Evolutionary conservation across 2,888 invertebrate genomes (phyloP), one percentile per base, ranked within the genome.

Genomic region (Drosophila phalerata): DNA sequence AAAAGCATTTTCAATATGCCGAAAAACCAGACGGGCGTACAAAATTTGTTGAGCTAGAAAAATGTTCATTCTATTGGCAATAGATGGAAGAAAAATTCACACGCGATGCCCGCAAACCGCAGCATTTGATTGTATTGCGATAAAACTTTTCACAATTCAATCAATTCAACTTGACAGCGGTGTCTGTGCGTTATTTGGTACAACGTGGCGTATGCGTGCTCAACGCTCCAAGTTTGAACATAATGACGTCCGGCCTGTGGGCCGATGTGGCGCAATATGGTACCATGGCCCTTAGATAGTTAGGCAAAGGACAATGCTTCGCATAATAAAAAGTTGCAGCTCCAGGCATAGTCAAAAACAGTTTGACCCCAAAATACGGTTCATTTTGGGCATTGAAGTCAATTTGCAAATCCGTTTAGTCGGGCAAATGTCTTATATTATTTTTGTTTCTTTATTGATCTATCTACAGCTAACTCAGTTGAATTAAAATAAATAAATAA

Each of bases 131-230:
- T 85, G 82, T 78, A 66, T 74, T 74, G 77, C 85, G 62, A 80
- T 85, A 76, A 79, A 86, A 85, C 71, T 87, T 89, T 86, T 78
- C 79, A 78, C 89, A 79, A 89, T 81, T 85, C 85, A 81, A 85
- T 86, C 86, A 88, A 89, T 86, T 81, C 62, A 68, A 70, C 69
- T 80, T 72, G 53, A 32, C 42, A 40, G 43, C 56, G 45, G 15
- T 10, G 34, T 38, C 38, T 37, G 51, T 68, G 71, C 61, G 30
- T 51, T 52, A 22, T 22, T 53, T 40, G 28, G 61, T 45, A 48
- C 74, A 64, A 63, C 66, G 40, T 51, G 74, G 69, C 81, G 77
- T 73, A 86, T 83, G 55, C 86, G 81, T 80, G 68, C 6, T 70
- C 9, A 10, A 32, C 2, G 40, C 19, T 25, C 43, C 42, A 38